These are phyloP conservation scores for Nasonovia ribisnigri DNA, from an alignment of 2,888 invertebrate species.

Conservation along the genomic window DNA sequence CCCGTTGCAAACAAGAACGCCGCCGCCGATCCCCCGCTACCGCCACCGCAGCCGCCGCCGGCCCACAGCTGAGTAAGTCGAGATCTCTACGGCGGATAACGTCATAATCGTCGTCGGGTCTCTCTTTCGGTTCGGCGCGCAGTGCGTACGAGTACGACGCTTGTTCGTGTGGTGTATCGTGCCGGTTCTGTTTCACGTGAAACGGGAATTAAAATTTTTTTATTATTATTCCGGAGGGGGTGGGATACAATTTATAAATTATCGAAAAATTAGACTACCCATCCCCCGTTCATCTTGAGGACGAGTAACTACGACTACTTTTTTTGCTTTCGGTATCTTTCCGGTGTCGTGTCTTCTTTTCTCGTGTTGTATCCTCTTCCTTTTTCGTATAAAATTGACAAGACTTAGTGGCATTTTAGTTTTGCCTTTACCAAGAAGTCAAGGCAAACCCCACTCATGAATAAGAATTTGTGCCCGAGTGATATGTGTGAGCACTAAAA, in stretches of 20 bases:
- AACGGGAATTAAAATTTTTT: not conserved
- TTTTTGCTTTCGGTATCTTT: not conserved
- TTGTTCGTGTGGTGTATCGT: not conserved
- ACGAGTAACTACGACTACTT: not conserved
- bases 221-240: not conserved
- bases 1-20: slow-evolving; percentile 60
- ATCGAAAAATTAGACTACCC: not conserved
- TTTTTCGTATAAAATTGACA: not conserved
- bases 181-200: not conserved
- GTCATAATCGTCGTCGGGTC: slow-evolving; percentile 55
- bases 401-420: not conserved
- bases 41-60: slow-evolving; percentile 46
- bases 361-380: not conserved
- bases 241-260: not conserved
- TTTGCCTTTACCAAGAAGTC: not conserved
- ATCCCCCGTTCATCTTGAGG: not conserved
- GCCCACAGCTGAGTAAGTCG: slow-evolving; percentile 63
- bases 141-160: slow-evolving; percentile 27
- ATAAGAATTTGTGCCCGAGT: not conserved
- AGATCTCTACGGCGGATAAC: slow-evolving; percentile 61
- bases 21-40: slow-evolving; percentile 30
- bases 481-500: not conserved
- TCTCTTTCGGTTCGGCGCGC: slow-evolving; percentile 27
- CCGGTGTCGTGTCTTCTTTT: not conserved
- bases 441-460: not conserved